Conservation (phyloP, 2,113 vertebrate species). For the Columba janthina region DNA sequence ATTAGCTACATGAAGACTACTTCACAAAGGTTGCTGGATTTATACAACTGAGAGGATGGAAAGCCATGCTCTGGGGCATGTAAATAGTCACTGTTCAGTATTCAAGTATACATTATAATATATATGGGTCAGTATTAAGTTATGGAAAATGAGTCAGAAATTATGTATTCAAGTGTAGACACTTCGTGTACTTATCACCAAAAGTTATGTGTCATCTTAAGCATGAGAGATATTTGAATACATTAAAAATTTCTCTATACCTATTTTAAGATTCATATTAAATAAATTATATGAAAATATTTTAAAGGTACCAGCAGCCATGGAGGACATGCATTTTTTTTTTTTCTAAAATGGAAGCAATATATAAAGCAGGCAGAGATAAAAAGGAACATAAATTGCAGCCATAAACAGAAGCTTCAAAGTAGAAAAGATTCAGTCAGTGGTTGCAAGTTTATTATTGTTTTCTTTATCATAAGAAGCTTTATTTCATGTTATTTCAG, state of each 20-base stretch:
- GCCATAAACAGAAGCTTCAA: background rate
- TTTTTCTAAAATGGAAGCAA: background rate
- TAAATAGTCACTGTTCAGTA: background rate
- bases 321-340: background rate
- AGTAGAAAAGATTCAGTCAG: background rate
- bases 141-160: background rate
- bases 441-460: background rate
- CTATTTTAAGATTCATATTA: background rate
- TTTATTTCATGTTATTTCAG: slow-evolving; percentile 4
- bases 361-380: background rate
- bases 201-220: background rate
- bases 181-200: background rate
- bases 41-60: background rate
- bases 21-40: background rate
- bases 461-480: background rate
- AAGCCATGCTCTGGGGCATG: background rate
- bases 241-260: background rate
- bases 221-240: background rate
- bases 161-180: background rate
- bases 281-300: background rate
- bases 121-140: background rate
- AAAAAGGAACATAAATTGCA: background rate
- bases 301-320: background rate
- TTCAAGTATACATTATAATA: background rate
- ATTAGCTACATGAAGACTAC: background rate